Evolutionary conservation across 2,888 invertebrate genomes (phyloP).

Genomic region (Eupithecia abbreviata): DNA sequence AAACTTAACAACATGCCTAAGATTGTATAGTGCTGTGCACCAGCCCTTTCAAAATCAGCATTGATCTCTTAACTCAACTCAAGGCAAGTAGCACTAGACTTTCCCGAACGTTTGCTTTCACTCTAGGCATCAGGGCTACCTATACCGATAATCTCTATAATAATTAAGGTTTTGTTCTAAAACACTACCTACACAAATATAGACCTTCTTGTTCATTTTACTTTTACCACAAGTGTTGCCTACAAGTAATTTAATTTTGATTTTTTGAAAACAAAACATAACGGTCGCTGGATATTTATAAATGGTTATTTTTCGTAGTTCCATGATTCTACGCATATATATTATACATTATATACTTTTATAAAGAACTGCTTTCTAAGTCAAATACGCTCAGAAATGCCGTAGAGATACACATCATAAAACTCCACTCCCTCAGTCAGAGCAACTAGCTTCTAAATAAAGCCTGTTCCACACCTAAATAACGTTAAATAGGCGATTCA

Average conservation of each 20-base stretch:
- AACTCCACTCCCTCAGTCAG: slow-evolving; percentile 1
- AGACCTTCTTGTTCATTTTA: neutral
- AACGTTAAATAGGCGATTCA: slow-evolving; percentile 58
- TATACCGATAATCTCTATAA: neutral
- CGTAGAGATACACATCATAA: neutral
- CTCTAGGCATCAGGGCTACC: too few species aligned
- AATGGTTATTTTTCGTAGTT: neutral
- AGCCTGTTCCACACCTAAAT: slow-evolving; percentile 54
- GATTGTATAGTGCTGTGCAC: too few species aligned
- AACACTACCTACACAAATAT: neutral
- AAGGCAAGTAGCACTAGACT: too few species aligned
- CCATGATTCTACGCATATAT: neutral
- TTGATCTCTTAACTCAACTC: too few species aligned
- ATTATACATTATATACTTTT: neutral
- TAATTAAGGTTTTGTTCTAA: neutral
- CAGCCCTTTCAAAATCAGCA: too few species aligned
- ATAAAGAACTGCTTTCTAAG: neutral
- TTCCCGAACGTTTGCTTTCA: too few species aligned
- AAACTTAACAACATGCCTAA: too few species aligned
- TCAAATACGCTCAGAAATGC: neutral
- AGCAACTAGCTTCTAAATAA: slow-evolving; percentile 36
- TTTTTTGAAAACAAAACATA: neutral
- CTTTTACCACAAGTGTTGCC: neutral
- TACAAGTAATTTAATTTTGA: neutral
- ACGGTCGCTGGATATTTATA: neutral